Percentiles rank a stretch among this genome's conserved stretches.
Evolutionary conservation across 1,140 invertebrate genomes (phyloP).

Genomic region (Drosophila setifemur): DNA sequence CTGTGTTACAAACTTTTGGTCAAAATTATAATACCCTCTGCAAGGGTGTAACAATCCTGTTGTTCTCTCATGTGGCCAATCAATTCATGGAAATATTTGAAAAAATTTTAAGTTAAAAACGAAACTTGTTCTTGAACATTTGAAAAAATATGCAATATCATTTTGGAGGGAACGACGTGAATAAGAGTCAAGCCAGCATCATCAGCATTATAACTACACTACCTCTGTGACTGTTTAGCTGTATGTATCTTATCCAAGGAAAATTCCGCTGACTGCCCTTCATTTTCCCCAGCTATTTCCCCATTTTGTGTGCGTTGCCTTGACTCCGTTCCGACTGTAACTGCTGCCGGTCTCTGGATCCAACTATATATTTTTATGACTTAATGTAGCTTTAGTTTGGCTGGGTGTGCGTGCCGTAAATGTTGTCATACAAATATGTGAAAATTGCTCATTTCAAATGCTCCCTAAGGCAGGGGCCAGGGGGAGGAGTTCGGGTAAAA

Average conservation of each 20-base stretch:
- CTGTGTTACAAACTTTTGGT: no score
- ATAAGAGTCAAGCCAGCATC: constrained; percentile 16
- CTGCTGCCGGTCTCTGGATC: constrained; percentile 47
- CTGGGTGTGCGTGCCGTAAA: constrained; percentile 44
- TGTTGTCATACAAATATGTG: constrained; percentile 76
- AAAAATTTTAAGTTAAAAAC: no score
- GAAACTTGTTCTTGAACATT: no score
- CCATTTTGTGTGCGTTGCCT: constrained; percentile 34
- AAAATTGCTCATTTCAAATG: constrained; percentile 78
- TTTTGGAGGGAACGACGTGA: no score
- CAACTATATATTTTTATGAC: constrained; percentile 78
- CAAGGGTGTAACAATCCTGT: no score
- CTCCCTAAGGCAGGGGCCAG: constrained; percentile 25
- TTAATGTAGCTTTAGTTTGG: constrained; percentile 64
- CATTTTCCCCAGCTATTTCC: not conserved
- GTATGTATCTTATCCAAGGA: constrained; percentile 6
- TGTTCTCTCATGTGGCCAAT: no score
- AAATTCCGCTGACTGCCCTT: not conserved
- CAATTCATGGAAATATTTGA: no score
- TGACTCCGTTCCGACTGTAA: constrained; percentile 51
- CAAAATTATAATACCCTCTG: no score
- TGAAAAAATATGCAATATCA: no score
- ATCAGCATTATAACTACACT: constrained; percentile 64
- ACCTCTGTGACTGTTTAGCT: no score
- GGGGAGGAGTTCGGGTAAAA: not conserved